Conservation (phyloP, 2,113 vertebrate species). For the Gasterosteus aculeatus region DNA sequence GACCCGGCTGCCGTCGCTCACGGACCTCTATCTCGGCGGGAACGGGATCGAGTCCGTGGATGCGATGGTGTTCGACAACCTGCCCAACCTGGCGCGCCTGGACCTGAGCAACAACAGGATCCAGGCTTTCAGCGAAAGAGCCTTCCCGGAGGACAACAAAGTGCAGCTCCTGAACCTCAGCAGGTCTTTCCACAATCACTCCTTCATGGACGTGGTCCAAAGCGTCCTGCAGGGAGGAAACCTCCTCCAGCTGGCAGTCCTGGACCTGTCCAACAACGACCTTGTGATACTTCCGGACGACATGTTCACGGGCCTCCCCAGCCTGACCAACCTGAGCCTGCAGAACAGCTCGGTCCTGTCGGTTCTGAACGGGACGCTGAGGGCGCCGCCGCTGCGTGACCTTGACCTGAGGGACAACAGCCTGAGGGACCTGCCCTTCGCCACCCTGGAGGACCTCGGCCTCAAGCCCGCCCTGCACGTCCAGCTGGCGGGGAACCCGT, state of each 20-base stretch:
- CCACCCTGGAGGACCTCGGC: constrained; percentile 78
- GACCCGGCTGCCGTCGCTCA: constrained; percentile 78
- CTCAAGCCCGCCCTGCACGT: constrained; percentile 74
- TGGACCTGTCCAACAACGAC: constrained; percentile 88
- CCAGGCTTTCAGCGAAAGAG: constrained; percentile 73
- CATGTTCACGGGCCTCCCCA: constrained; percentile 73
- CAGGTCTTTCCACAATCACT: constrained; percentile 67
- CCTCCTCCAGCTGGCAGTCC: constrained; percentile 75
- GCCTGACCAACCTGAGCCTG: constrained; percentile 84
- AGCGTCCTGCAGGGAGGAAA: constrained; percentile 71
- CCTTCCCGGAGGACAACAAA: constrained; percentile 78
- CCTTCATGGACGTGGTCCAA: constrained; percentile 57
- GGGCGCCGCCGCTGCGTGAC: constrained; percentile 75
- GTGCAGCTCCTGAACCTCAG: constrained; percentile 83
- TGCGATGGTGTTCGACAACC: constrained; percentile 80
- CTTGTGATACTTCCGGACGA: constrained; percentile 82
- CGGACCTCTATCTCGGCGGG: constrained; percentile 85
- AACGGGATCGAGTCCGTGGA: constrained; percentile 84
- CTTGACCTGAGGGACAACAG: constrained; percentile 90
- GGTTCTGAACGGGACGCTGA: constrained; percentile 81
- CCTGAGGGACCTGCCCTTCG: constrained; percentile 79
- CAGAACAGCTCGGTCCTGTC: constrained; percentile 88
- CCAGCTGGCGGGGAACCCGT: constrained; percentile 83
- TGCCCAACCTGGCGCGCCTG: constrained; percentile 85
- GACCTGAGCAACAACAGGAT: constrained; percentile 91